Conservation (phyloP, 2,888 invertebrate genomes). For the Argyra leucocephala region DNA sequence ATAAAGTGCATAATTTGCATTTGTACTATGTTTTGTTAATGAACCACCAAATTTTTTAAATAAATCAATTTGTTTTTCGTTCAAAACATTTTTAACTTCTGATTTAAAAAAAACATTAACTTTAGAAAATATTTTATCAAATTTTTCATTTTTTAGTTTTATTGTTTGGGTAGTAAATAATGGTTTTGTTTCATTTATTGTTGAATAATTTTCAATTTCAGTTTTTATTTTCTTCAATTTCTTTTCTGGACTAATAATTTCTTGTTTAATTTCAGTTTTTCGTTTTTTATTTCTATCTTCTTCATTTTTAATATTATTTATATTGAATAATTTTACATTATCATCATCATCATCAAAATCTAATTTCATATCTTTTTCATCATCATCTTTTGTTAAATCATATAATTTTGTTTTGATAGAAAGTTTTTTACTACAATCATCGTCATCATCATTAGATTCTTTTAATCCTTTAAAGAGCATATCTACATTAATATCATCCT, state of each 20-base stretch:
- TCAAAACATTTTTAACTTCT: conserved; percentile 7
- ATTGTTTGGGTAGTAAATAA: neutral
- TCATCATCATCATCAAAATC: conserved; percentile 13
- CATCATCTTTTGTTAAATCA: conserved; percentile 14
- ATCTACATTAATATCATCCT: conserved; percentile 40
- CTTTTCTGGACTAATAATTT: neutral
- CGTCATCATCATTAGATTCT: conserved; percentile 22
- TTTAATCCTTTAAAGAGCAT: conserved; percentile 33
- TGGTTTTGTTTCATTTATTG: neutral
- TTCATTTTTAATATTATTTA: conserved; percentile 17
- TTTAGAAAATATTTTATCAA: conserved; percentile 20
- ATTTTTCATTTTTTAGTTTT: conserved; percentile 10
- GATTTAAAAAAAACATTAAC: conserved; percentile 21
- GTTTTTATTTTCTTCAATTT: conserved; percentile 18
- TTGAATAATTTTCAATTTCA: conserved; percentile 7
- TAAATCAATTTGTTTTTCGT: conserved; percentile 14
- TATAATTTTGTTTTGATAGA: conserved; percentile 27
- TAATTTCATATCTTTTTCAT: neutral
- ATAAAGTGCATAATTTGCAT: conserved; percentile 28
- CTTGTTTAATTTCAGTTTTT: neutral
- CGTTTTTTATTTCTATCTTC: conserved; percentile 8
- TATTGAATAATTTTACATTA: conserved; percentile 20
- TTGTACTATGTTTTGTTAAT: conserved; percentile 27
- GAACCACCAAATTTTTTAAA: conserved; percentile 29
- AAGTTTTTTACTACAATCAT: conserved; percentile 18